Evolutionary conservation across 1,140 invertebrate genomes (phyloP), one percentile per base, ranked within the genome.

Genomic region (Paralvinella palmiformis): DNA sequence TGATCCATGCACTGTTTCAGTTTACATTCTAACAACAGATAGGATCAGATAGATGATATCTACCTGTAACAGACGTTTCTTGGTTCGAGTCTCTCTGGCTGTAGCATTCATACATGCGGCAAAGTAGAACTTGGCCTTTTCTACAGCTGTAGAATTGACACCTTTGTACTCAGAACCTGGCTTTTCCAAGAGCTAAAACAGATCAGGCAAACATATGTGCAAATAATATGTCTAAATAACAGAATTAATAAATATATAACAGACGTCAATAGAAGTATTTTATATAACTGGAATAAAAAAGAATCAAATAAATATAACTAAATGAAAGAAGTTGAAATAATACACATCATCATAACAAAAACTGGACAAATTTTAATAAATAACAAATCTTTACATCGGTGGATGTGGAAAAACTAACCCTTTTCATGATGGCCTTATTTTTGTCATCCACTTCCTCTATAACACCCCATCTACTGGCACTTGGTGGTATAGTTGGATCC

Each of bases 401-500:
- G 44, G n/a, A 24, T 48, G 44, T 48, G 44, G 4, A 52, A 52
- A 15, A 13, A 17, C 35, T 5, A 27, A 60, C 62, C 52, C 29
- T 29, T 57, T 55, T 56, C 50, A 55, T n/a, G 53, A 63, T 24
- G 27, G 53, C 50, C 2, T 32, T 35, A 29, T 57, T 63, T 5
- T 17, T 35, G 33, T 57, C 7, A 41, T 55, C 22, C 31, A 59
- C 27, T 7, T 10, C 29, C 13, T 22, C 29, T 50, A 57, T 35
- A 22, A 7, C 41, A 32, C 62, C 50, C 62, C 62, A 63, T 24
- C 33, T 56, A 20, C 13, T 24, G 4, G 22, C 1, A 52, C 68
- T 50, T 7, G 67, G 65, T 5, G 69, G 69, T 33, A 71, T 68
- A 15, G 62, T 32, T 32, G 62, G 62, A 48, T 65, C 61, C 27